A percentile compares a stretch with the other conserved stretches of the same genome.
phyloP scores from a whole-genome alignment of 2,888 invertebrate species.

The Copidosoma aretas region DNA sequence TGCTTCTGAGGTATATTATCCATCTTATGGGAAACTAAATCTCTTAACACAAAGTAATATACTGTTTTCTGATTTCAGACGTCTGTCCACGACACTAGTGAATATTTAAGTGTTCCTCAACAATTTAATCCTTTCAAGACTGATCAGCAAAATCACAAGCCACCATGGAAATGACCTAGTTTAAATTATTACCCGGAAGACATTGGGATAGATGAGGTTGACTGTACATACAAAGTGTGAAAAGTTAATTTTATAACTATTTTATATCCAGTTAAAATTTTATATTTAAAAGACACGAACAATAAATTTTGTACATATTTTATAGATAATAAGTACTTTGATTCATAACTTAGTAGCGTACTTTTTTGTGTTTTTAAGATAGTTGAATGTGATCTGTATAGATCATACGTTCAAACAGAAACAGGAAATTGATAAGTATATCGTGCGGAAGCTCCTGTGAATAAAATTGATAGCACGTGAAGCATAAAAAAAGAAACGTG shows the following conservation, averaged over 20 bases:
- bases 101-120: slow-evolving; percentile 53
- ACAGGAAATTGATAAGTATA: neutral
- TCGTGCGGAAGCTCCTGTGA: too few species aligned
- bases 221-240: slow-evolving; percentile 28
- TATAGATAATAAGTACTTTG: neutral
- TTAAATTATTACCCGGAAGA: slow-evolving; percentile 35
- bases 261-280: slow-evolving; percentile 21
- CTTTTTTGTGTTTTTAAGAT: neutral
- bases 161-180: slow-evolving; percentile 59
- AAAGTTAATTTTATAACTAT: slow-evolving; percentile 17
- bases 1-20: slow-evolving; percentile 48
- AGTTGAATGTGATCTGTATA: slow-evolving; percentile 12
- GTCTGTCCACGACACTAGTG: slow-evolving; percentile 51
- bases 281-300: slow-evolving; percentile 7
- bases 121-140: slow-evolving; percentile 45
- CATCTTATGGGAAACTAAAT: slow-evolving; percentile 7
- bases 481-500: neutral
- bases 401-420: neutral
- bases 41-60: slow-evolving; percentile 4
- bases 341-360: neutral
- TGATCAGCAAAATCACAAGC: slow-evolving; percentile 54
- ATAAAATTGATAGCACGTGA: neutral
- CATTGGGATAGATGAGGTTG: slow-evolving; percentile 52
- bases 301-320: neutral
- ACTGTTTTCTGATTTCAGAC: slow-evolving; percentile 42